Evolutionary conservation across 2,888 invertebrate species (phyloP).

Genomic region (Drosophila algonquin): DNA sequence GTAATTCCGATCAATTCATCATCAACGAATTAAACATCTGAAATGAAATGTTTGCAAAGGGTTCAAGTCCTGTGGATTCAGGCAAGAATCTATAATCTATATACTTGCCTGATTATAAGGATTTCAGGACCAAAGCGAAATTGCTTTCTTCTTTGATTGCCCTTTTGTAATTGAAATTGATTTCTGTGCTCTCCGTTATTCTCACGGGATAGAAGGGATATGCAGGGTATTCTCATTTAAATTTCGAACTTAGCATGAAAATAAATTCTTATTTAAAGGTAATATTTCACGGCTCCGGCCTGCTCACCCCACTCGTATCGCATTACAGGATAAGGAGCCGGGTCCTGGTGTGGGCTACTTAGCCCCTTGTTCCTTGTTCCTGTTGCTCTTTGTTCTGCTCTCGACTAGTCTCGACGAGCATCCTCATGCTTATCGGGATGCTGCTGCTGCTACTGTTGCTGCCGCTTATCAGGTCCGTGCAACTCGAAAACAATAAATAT

Average conservation of each 20-base stretch:
- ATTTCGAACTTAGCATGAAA: constrained; percentile 41
- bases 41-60: too few species aligned
- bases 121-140: neutral
- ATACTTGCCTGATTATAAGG: neutral
- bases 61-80: too few species aligned
- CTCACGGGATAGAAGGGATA: neutral
- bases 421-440: constrained; percentile 41
- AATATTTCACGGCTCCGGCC: constrained; percentile 53
- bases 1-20: too few species aligned
- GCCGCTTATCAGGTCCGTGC: constrained; percentile 65
- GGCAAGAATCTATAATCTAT: neutral
- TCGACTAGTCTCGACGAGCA: constrained; percentile 2
- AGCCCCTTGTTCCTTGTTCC: constrained; percentile 27
- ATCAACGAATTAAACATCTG: too few species aligned
- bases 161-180: constrained; percentile 10
- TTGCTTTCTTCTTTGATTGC: constrained; percentile 1
- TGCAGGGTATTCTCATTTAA: constrained; percentile 35
- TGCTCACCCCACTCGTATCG: constrained; percentile 24
- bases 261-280: constrained; percentile 66
- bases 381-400: constrained; percentile 40
- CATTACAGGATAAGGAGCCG: constrained; percentile 34
- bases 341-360: constrained; percentile 8
- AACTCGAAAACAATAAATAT: constrained; percentile 75
- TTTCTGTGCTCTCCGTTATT: constrained; percentile 6
- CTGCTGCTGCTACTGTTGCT: constrained; percentile 8